Conservation (phyloP, 2,797 vertebrate species). For the Crocodylus rhombifer region DNA sequence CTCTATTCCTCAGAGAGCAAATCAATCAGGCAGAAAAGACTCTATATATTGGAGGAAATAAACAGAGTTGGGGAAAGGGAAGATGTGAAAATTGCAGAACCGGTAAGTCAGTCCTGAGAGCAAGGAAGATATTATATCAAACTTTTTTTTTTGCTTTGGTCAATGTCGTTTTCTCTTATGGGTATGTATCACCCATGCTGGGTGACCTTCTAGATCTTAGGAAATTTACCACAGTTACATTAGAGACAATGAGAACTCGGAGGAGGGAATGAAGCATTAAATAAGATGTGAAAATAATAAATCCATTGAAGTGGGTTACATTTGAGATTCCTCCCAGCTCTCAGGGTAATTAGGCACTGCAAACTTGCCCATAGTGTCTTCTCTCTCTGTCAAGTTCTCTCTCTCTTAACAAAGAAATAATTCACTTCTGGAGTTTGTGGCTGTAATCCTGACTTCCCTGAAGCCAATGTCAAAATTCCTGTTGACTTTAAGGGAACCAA, state of each 20-base stretch:
- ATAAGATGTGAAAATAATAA: neutral
- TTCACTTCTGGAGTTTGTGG: neutral
- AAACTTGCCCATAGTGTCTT: neutral
- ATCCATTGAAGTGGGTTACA: neutral
- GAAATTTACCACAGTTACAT: neutral
- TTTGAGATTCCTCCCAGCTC: neutral
- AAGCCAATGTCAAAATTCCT: neutral
- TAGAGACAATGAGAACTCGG: neutral
- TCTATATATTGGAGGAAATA: neutral
- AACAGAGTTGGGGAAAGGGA: neutral
- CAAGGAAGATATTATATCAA: neutral
- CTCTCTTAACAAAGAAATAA: neutral
- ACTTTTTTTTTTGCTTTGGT: neutral
- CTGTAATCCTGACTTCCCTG: neutral
- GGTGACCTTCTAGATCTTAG: neutral
- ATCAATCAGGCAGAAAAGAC: neutral
- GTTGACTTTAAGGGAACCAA: neutral
- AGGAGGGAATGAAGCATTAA: conserved; percentile 4
- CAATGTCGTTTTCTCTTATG: neutral
- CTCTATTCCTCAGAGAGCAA: neutral
- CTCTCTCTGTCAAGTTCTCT: neutral
- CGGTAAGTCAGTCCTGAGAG: neutral
- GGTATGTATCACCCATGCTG: neutral
- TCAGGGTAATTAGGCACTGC: neutral
- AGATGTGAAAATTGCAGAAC: neutral